Base-by-base conservation (phyloP, 2,888 invertebrate genomes). In the Lithosia quadra region DNA sequence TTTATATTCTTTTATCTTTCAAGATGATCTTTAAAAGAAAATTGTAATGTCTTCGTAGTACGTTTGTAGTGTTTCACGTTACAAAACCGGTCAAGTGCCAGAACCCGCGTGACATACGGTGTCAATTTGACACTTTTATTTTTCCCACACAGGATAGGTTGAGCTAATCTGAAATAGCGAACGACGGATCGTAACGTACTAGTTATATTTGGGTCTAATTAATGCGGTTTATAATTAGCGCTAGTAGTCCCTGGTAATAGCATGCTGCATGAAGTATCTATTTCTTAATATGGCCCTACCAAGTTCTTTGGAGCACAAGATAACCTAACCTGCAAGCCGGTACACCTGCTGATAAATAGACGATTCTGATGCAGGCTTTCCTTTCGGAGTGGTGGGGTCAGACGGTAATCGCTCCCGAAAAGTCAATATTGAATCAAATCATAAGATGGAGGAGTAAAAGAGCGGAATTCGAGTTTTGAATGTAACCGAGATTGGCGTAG, bases 121-220 rank as follows among this genome's bases (percentile, higher is more conserved):
- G 87, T 89, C 87, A 90, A 92, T 82, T 90, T 87, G 90, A 92
- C 82, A 90, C 92, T 81, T 84, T 86, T 86, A 84, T 89, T 90
- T 90, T 82, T 86, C 76, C 70, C 70, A 73, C 77, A 71, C 58
- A 63, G 62, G 71, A 73, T 76, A 71, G 72, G 67, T 72, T 71
- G 72, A 79, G 76, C 77, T 65, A 72, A 79, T 81, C 76, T 78
- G 69, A 73, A 79, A 79, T 80, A 80, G 80, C 71, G 24, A 72
- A 77, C 75, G 67, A 75, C 61, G 65, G 62, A 73, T 74, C 34
- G 70, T 71, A 69, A 63, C 71, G 73, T 68, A 71, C 55, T 56
- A 24, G 70, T 72, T 72, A 72, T 73, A 73, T 73, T 81, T 77
- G 71, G 58, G 62, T 36, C 67, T 73, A 75, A 76, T 80, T 73